Percentiles rank a stretch among this genome's conserved stretches.
Conservation (phyloP, 2,888 invertebrate species). For the Epistrophe grossulariae region DNA sequence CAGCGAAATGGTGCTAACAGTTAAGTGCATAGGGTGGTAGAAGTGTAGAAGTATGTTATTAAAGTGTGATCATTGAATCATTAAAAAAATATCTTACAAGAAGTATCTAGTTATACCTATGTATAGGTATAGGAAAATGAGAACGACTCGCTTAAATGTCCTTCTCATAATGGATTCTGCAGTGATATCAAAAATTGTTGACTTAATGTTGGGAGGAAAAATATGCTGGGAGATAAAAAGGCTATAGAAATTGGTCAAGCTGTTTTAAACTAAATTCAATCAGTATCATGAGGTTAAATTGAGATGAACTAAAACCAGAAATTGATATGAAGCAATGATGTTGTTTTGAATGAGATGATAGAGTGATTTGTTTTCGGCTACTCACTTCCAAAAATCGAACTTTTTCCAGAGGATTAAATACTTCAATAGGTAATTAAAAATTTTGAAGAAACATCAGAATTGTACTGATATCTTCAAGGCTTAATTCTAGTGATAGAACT, state of each 20-base stretch:
- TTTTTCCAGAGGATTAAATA: background rate
- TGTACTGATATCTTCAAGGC: too few species aligned
- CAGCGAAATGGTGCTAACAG: conserved; percentile 66
- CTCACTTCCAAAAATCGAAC: background rate
- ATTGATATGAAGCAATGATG: background rate
- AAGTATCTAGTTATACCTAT: conserved; percentile 24
- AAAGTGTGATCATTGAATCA: conserved; percentile 63
- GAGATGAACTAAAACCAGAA: background rate
- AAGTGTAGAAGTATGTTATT: conserved; percentile 24
- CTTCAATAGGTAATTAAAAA: too few species aligned
- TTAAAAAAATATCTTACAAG: conserved; percentile 49
- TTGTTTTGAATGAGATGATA: background rate
- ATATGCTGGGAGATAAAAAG: background rate
- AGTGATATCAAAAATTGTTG: background rate
- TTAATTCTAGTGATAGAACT: too few species aligned
- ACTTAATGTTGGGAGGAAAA: background rate
- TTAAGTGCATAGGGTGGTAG: conserved; percentile 42
- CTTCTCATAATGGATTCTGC: conserved; percentile 35
- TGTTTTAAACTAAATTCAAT: background rate
- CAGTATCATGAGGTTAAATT: background rate
- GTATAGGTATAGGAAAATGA: conserved; percentile 48
- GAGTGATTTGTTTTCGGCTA: background rate
- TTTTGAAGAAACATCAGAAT: too few species aligned
- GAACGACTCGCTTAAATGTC: conserved; percentile 45
- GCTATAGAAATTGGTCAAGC: conserved; percentile 2